A percentile compares a stretch with the other conserved stretches of the same genome.
These are phyloP conservation scores for Lordiphosa collinella DNA, from an alignment of 1,140 invertebrate species.

Conservation along the genomic window DNA sequence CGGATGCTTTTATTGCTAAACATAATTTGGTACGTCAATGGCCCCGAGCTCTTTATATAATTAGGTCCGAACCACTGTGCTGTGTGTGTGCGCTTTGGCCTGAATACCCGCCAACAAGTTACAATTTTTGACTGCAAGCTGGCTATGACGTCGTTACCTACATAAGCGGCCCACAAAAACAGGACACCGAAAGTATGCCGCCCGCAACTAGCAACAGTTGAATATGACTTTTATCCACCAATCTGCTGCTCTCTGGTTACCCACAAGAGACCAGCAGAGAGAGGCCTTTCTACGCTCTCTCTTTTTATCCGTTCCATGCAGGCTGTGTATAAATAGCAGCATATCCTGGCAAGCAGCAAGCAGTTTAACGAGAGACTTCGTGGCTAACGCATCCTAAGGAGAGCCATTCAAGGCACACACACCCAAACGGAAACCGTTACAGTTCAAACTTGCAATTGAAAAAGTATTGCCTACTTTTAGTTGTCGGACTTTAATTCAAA, in stretches of 20 bases:
- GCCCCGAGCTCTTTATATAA: background rate
- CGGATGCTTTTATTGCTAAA: no score
- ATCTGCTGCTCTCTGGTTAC: constrained; percentile 15
- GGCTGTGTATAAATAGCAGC: constrained; percentile 51
- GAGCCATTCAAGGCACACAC: constrained; percentile 1
- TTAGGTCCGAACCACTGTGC: constrained; percentile 25
- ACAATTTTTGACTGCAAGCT: constrained; percentile 18
- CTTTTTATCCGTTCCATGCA: constrained; percentile 6
- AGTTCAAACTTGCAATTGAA: constrained; percentile 26
- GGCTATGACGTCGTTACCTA: constrained; percentile 68
- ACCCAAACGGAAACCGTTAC: constrained; percentile 37
- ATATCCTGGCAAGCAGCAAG: constrained; percentile 30
- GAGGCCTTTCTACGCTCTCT: no score
- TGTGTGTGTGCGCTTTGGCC: constrained; percentile 33
- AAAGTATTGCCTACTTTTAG: background rate
- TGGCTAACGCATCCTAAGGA: constrained; percentile 19
- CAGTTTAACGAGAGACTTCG: constrained; percentile 67
- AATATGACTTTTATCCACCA: constrained; percentile 37
- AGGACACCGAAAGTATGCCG: constrained; percentile 63
- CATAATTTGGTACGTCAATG: no score
- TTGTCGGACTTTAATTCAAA: constrained; percentile 1
- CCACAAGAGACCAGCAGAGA: constrained; percentile 24
- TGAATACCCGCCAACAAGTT: constrained; percentile 50
- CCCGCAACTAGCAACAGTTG: constrained; percentile 69
- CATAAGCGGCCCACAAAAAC: constrained; percentile 46